Base-by-base conservation (phyloP, 2,888 invertebrate genomes). In the Andrena praecox region DNA sequence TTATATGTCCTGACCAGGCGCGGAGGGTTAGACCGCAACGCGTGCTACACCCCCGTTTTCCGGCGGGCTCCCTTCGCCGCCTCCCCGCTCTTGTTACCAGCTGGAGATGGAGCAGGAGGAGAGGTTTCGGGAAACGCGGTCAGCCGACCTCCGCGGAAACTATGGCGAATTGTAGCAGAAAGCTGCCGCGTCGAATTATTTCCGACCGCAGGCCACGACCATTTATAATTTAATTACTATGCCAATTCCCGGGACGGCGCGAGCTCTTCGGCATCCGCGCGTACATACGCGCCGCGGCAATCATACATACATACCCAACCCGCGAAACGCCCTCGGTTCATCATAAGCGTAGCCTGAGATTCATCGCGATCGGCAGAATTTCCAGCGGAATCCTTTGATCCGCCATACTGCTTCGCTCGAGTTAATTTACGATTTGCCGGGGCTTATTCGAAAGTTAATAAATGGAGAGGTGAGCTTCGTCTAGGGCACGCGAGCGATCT, bases 121-220 rank as follows among this genome's bases (percentile, higher is more conserved):
- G 89, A 84, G 87, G 82, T 90, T 80, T 87, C 89, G 86, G 72
- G 80, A 86, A 84, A 79, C 86, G 87, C 78, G 84, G 77, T 82
- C 81, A 77, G 82, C 77, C 89, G 84, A 89, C 87, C 87, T 88
- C 82, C 88, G 88, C 88, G 88, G 87, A 90, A 90, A 90, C 89
- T 89, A 89, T 88, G 85, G 85, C 82, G 88, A 89, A 89, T 88
- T 87, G 86, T 87, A 87, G 89, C 89, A 90, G 92, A 91, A 92
- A 91, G 91, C 91, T 91, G 87, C 89, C 90, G 84, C 85, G 88
- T 86, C 90, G 91, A 93, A 93, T 93, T 91, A 93, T 93, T 93
- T 93, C 93, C 93, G 92, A 91, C 92, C 92, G 89, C 92, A 90
- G 85, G 87, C 88, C 90, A 85, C 90, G 90, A 90, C 89, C 91